phyloP scores from a whole-genome alignment of 2,888 invertebrate species.

The Mechanitis messenoides region DNA sequence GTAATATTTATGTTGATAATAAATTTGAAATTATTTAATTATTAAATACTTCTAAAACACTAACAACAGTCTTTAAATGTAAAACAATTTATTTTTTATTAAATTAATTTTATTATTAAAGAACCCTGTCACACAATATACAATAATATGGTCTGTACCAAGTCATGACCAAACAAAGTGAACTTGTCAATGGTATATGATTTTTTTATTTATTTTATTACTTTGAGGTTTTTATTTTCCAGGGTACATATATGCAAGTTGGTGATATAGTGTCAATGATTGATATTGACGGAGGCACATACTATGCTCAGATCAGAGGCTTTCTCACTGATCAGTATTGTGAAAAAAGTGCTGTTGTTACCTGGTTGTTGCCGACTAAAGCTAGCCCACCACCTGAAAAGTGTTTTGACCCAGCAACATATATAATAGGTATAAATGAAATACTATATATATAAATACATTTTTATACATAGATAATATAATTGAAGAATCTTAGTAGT shows the following conservation, averaged over 20 bases:
- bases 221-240: constrained; percentile 15
- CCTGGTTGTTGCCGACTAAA: constrained; percentile 93
- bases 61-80: background rate
- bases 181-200: no score
- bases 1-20: background rate
- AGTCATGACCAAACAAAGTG: no score
- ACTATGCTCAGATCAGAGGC: constrained; percentile 93
- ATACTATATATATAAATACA: background rate
- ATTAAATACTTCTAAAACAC: no score
- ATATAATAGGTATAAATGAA: constrained; percentile 82
- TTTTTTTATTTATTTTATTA: no score
- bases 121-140: no score
- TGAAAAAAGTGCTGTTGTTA: constrained; percentile 93
- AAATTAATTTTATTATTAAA: no score
- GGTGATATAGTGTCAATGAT: constrained; percentile 93
- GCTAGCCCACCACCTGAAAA: constrained; percentile 86
- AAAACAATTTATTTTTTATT: background rate
- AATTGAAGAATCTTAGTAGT: background rate
- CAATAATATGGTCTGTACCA: no score
- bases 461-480: no score
- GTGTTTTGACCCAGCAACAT: constrained; percentile 91
- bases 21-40: no score
- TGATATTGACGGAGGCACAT: constrained; percentile 85
- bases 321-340: constrained; percentile 94
- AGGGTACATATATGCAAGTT: constrained; percentile 88